Evolutionary conservation across 2,113 vertebrate species (phyloP), one percentile per base, ranked within the genome.

Genomic region (Trochalopteron elliotii): DNA sequence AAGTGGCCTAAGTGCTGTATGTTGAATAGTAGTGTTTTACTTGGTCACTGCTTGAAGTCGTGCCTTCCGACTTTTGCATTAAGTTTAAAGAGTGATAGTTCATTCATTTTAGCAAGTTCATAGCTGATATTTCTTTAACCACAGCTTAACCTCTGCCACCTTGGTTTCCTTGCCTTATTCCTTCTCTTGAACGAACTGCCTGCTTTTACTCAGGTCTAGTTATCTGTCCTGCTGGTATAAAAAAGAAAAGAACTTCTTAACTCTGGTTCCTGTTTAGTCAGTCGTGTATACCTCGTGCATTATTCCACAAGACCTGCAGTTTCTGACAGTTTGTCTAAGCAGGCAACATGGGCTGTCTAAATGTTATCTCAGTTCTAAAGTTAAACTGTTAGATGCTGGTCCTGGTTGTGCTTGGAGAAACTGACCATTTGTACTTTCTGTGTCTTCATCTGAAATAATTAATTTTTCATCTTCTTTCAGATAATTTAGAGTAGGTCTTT

Each of bases 231-330:
- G 40, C 37, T 87, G 59, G 24, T 2, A 11, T 39, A 47, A 65
- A 68, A 18, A 45, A 30, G 53, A 33, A 53, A 47, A 42, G 1
- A 65, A n/a, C 12, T 85, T 82, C 21, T 57, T 24, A 45, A 11
- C 23, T 83, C 11, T 8, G 30, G 24, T 55, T 83, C 21, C 53
- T 68, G 0, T 70, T 1, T 8, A 15, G 49, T 42, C 19, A 15
- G 18, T 61, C 37, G 28, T n/a, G 7, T 45, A 1, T 45, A 7
- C 12, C 16, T 88, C 1, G 3, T 37, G 22, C 4, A 0, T 67
- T 57, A 31, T 37, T 57, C 15, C 33, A 42, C 19, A 28, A 68
- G 31, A 24, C 40, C 39, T 60, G 55, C 28, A 11, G 31, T 47
- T 40, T 83, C 31, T 69, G 44, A 17, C 30, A 35, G 24, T 59